Evolutionary conservation across 2,113 vertebrate genomes (phyloP).

Genomic region (Tretioscincus oriximinensis): DNA sequence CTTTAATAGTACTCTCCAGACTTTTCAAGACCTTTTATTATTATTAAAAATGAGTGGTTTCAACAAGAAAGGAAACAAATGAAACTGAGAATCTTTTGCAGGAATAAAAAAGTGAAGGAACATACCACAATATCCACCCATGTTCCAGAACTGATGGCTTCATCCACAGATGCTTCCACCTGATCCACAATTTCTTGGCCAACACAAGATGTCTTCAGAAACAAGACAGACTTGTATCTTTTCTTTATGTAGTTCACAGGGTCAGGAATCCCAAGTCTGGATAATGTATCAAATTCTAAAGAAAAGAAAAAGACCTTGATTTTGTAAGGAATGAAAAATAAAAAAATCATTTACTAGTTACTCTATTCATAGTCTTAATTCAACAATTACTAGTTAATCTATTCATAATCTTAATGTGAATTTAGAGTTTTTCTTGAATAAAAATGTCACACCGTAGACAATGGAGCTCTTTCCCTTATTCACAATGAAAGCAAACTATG

Average conservation of each 20-base stretch:
- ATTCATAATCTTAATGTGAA: not conserved
- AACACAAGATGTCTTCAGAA: conserved; percentile 86
- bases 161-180: conserved; percentile 93
- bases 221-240: conserved; percentile 87
- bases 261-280: conserved; percentile 91
- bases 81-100: not conserved
- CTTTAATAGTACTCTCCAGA: not conserved
- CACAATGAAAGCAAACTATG: too few species aligned
- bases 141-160: conserved; percentile 86
- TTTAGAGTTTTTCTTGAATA: not conserved
- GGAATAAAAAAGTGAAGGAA: conserved; percentile 19
- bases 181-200: conserved; percentile 88
- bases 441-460: not conserved
- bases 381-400: not conserved
- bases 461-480: too few species aligned
- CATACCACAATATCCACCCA: conserved; percentile 91
- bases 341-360: not conserved
- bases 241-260: conserved; percentile 88
- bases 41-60: too few species aligned
- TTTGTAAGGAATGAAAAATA: conserved; percentile 1
- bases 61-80: not conserved
- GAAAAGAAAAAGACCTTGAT: conserved; percentile 44
- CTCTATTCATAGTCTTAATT: not conserved
- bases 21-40: not conserved
- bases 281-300: conserved; percentile 90